Conservation (phyloP, 2,797 vertebrate genomes). For the Ambastaia sidthimunki region DNA sequence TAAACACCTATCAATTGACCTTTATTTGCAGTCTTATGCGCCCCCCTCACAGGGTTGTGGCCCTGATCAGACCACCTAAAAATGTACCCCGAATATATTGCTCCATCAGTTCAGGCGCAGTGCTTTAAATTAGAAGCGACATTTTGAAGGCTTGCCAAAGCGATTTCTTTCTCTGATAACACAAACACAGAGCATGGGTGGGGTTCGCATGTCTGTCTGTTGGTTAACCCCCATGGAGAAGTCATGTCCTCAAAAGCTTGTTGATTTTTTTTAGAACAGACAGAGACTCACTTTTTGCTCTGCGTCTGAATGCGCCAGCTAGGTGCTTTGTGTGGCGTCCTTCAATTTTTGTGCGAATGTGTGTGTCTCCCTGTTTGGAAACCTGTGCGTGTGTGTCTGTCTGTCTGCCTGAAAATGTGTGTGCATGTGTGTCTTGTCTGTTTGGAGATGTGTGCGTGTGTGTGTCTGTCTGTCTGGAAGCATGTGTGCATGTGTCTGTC, state of each 20-base stretch:
- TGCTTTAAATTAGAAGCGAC: constrained; percentile 32
- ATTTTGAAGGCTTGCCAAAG: constrained; percentile 30
- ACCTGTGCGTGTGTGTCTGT: neutral
- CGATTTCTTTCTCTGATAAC: constrained; percentile 29
- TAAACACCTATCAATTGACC: neutral
- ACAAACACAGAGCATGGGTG: constrained; percentile 47
- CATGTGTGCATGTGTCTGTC: too few species aligned
- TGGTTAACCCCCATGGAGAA: constrained; percentile 21
- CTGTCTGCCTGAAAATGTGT: too few species aligned
- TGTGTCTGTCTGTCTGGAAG: too few species aligned
- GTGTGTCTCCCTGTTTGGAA: constrained; percentile 41
- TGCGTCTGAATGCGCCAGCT: constrained; percentile 27
- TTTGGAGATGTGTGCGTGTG: too few species aligned
- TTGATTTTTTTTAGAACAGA: neutral
- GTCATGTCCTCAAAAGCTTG: constrained; percentile 29
- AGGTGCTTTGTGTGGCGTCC: constrained; percentile 58
- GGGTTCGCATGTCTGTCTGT: constrained; percentile 41
- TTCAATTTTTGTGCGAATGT: constrained; percentile 46
- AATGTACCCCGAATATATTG: neutral
- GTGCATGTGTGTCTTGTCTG: too few species aligned
- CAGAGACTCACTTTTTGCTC: constrained; percentile 34
- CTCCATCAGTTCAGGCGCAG: neutral
- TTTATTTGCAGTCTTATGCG: too few species aligned
- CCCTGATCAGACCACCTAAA: too few species aligned
- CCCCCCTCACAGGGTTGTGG: neutral